Base-by-base conservation (phyloP, 2,113 vertebrate genomes). In the Podiceps cristatus region DNA sequence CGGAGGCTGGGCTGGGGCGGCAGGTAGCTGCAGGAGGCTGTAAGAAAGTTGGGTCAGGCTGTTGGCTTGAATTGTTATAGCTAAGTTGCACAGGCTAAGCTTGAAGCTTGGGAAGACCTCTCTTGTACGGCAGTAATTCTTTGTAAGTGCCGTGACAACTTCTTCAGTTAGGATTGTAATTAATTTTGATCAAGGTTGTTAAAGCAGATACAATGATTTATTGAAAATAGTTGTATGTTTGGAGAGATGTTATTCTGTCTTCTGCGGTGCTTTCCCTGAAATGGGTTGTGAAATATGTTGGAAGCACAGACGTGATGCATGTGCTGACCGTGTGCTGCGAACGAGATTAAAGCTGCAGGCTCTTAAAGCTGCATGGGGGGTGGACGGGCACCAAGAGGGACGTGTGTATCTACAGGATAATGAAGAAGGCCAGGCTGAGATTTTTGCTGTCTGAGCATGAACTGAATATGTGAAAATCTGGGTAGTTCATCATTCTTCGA, bases 251-350 rank as follows among this genome's bases (percentile, higher is more conserved):
- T 90, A 33, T 13, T 3, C 1, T 52, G 37, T 40, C 29, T 85
- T 63, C 53, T 45, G 50, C 0, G 0, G 9, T 64, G 56, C 13
- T 69, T 77, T 81, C 40, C 44, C 18, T 60, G 35, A 25, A 58
- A 73, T 44, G 58, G 11, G 5, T 37, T 77, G 15, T 79, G 76
- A 49, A 73, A 47, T 66, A 9, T 13, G 24, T 33, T 86, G 90
- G 67, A 64, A 89, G 58, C 28, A 62, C 42, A 44, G 81, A 53
- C 44, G 5, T 4, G 37, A 29, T 33, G 83, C 82, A 49, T 2
- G 0, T 71, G 63, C 81, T 86, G 59, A 20, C 49, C 52, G 10
- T 45, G 42, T 77, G 55, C 86, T 91, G 47, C 37, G 37, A 28
- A 17, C 5, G 8, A 60, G 25, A 44, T 31, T 35, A 47, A 23